Evolutionary conservation across 2,888 invertebrate genomes (phyloP), one percentile per base, ranked within the genome.

Genomic region (Prostheceraeus crozeri): DNA sequence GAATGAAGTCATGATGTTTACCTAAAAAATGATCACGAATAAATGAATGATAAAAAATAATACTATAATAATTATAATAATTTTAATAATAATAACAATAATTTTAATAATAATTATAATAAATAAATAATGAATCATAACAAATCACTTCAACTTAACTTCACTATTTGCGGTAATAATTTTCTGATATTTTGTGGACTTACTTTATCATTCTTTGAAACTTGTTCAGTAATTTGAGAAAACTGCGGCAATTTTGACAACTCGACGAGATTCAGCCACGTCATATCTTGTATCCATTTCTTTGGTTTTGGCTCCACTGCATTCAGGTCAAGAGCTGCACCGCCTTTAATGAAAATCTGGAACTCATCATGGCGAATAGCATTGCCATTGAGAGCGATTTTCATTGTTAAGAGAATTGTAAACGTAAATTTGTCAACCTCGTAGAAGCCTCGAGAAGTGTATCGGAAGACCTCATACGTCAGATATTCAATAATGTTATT

Each of bases 401-500:
- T 94, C 80, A 94, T 86, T 0, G 89, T 90, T 75, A 94, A 80
- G 84, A 94, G 87, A 27, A 94, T 76, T 0, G 93, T 91, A 71
- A 91, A 94, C 10, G 93, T 77, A 48, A 87, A 84, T 75, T 93
- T 91, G 74, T 94, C 91, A 16, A 86, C 81, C 73, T 93, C 93
- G 70, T 91, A 94, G 40, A 93, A 82, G 73, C 91, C 89, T 54
- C 94, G 81, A 67, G 87, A 83, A 0, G 90, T 89, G 72, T 91
- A 93, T 31, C 83, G 84, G 86, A 90, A 93, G 0, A 90, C 87
- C 77, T 89, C 89, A 69, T 84, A 85, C 0, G 91, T 94, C 66
- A 94, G 79, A 73, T 89, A 88, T 64, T 84, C 83, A 25, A 93
- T 79, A 69, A 94, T 91, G 63, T 88, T 89, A 19, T 19, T 35